These are phyloP conservation scores for Hippocampus kuda DNA, from an alignment of 2,797 vertebrate species.

Conservation along the genomic window DNA sequence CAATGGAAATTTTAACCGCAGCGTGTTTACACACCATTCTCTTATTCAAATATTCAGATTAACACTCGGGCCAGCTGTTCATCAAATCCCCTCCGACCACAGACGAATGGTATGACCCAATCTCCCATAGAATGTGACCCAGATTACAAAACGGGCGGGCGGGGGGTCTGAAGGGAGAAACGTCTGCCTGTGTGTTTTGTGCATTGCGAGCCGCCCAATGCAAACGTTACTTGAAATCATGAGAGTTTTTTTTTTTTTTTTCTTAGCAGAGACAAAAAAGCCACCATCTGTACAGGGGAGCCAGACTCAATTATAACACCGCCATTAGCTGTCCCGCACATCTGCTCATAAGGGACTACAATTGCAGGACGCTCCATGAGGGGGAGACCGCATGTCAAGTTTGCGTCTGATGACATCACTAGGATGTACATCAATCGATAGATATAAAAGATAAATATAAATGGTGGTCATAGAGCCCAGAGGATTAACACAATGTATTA, in stretches of 20 bases:
- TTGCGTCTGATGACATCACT: slow-evolving; percentile 34
- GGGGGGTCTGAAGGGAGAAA: slow-evolving; percentile 16
- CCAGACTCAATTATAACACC: slow-evolving; percentile 16
- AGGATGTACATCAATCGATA: neutral
- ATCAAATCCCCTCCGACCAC: slow-evolving; percentile 56
- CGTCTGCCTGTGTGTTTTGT: slow-evolving; percentile 39
- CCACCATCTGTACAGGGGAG: slow-evolving; percentile 26
- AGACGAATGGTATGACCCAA: slow-evolving; percentile 67
- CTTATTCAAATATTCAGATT: slow-evolving; percentile 68
- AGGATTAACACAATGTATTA: too few species aligned
- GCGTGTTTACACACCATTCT: slow-evolving; percentile 49
- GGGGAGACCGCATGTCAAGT: slow-evolving; percentile 35
- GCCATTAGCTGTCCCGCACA: slow-evolving; percentile 18
- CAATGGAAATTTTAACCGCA: slow-evolving; percentile 39
- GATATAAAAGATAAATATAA: too few species aligned
- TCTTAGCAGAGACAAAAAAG: slow-evolving; percentile 3
- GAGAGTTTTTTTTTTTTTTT: neutral
- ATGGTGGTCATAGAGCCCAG: too few species aligned
- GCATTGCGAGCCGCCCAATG: slow-evolving; percentile 45
- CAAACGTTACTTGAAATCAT: slow-evolving; percentile 12
- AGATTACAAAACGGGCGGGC: slow-evolving; percentile 59
- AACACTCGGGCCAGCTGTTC: slow-evolving; percentile 62
- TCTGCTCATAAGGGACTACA: slow-evolving; percentile 15
- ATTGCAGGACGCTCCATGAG: slow-evolving; percentile 29
- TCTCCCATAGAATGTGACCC: slow-evolving; percentile 70